Base-by-base conservation (phyloP, 2,888 invertebrate genomes). In the Pseudococcus longispinus region DNA sequence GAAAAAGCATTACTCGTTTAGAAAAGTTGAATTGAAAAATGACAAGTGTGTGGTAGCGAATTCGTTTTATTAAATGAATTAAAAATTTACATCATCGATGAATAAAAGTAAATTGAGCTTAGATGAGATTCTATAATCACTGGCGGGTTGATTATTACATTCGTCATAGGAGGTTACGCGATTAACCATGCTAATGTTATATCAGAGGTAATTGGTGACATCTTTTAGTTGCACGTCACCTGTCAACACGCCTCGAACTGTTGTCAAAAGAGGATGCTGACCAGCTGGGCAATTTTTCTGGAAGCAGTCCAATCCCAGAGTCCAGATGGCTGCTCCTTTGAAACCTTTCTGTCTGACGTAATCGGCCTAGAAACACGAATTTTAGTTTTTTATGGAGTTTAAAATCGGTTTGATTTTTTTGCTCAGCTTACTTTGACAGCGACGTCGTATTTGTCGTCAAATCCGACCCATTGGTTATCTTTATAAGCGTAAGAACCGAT, bases 291-390 rank as follows among this genome's bases (percentile, higher is more conserved):
- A 98, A 13, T 94, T 93, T 15, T 97, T 97, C 88, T 94, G 92
- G 92, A 98, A 98, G 91, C 98, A 98, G 90, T 98, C 98, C 96
- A 98, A 95, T 90, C 98, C 98, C 37, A 98, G 93, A 0, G 97
- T 97, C 98, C 98, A 98, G 84, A 98, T 95, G 97, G 98, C 98
- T 87, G 98, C 96, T 29, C 98, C 98, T 77, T 97, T 97, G 89
- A 97, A 97, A 37, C 96, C 97, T 93, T 96, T 96, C 90, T 96
- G 96, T 90, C 96, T 97, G 88, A 97, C 92, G 97, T 97, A 98
- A 88, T 95, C 94, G 94, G 96, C 96, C 97, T 97, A 90, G 2
- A 90, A 89, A 84, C 82, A 88, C 2, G 2, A 65, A 13, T 42
- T 23, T 44, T 15, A 37, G 15, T 23, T 23, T 37, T n/a, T 5